Conservation (phyloP, 2,113 vertebrate genomes). For the Hippotragus niger region DNA sequence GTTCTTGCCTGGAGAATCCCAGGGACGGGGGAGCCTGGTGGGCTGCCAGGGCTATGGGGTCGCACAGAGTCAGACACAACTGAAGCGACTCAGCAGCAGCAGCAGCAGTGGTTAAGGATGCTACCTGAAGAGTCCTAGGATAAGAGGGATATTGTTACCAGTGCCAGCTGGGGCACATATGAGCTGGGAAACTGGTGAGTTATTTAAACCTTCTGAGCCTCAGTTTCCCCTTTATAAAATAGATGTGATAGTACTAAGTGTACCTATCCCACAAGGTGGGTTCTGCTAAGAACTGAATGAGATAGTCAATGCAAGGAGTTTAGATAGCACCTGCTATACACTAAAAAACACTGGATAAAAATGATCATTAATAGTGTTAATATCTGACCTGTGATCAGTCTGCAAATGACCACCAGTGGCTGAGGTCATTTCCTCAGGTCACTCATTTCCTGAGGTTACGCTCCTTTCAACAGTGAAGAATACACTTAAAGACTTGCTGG, state of each 20-base stretch:
- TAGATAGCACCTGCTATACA: neutral
- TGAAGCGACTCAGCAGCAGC: no score
- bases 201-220: neutral
- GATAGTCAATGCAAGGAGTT: neutral
- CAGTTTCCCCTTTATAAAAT: neutral
- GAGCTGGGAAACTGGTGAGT: neutral
- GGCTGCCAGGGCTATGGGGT: no score
- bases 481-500: neutral
- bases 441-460: neutral
- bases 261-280: neutral
- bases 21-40: no score
- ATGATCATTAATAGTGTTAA: neutral
- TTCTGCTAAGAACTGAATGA: slow-evolving; percentile 7
- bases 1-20: no score
- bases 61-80: no score
- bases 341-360: neutral
- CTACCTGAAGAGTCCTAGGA: neutral
- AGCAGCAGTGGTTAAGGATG: neutral
- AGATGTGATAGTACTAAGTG: neutral
- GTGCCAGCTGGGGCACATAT: neutral
- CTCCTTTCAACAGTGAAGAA: neutral
- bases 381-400: neutral
- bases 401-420: neutral
- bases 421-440: neutral
- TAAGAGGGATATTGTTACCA: neutral